Evolutionary conservation across 1,140 invertebrate species (phyloP), one percentile per base, ranked within the genome.

Genomic region (Brachionus sp.): DNA sequence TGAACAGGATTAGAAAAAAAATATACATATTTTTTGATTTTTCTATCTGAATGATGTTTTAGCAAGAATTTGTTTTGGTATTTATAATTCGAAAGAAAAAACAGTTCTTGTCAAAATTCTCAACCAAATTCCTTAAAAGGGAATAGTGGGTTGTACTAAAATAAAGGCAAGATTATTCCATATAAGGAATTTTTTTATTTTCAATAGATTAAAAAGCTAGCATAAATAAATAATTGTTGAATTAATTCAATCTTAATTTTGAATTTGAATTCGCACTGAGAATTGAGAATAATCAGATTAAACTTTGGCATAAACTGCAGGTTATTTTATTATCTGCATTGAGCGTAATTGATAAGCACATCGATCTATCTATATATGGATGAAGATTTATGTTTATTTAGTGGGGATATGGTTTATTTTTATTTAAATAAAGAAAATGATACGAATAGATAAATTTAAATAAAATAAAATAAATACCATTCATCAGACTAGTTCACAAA

Each of bases 231-330:
- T 25, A 66, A 66, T 35, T 13, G 29, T 66, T 66, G 64, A 16
- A 66, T 66, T 66, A 37, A 66, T n/a, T 66, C 29, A 66, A 37
- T 57, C 50, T 19, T 57, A 57, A 57, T 57, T 57, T 66, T 66
- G 25, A 66, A 33, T 25, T 33, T 35, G 29, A 66, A 57, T 23
- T 57, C 19, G 5, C 16, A 7, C 6, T 35, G 33, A 66, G 33
- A 66, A 66, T 13, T 10, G 64, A 6, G 33, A 66, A 33, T 33
- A 66, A 33, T 66, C 33, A 66, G 33, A 33, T 66, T 66, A 66
- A 66, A 66, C 64, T 66, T 66, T 66, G 25, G 64, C 19, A 57
- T n/a, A 57, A 57, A 57, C 16, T 5, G 50, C 50, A 57, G 50
- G 50, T 57, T 57, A 57, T 7, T 19, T 57, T 23, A 57, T 57